Evolutionary conservation across 2,888 invertebrate species (phyloP).

Genomic region (Dryococelus australis): DNA sequence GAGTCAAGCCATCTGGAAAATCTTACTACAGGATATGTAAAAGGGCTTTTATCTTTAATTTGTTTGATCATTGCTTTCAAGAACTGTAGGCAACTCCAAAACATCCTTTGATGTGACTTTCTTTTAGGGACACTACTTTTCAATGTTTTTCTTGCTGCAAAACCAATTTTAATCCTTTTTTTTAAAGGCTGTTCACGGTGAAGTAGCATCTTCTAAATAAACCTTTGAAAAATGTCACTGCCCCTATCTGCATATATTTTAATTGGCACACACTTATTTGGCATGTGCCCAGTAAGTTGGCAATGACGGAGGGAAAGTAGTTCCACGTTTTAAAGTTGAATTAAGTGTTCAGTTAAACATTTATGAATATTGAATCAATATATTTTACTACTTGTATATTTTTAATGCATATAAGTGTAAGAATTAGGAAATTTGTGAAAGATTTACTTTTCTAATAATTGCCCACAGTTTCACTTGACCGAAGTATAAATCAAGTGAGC

Average conservation of each 20-base stretch:
- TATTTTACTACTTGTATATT: too few relatives aligned
- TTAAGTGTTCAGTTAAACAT: background rate
- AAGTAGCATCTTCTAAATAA: background rate
- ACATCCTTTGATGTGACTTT: background rate
- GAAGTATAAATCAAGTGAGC: background rate
- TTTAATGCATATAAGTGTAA: too few relatives aligned
- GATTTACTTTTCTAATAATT: too few relatives aligned
- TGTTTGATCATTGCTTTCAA: background rate
- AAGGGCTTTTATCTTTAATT: background rate
- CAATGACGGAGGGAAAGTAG: background rate
- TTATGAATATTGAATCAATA: too few relatives aligned
- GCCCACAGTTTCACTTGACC: background rate
- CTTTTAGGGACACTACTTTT: background rate
- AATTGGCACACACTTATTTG: too few relatives aligned
- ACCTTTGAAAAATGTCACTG: background rate
- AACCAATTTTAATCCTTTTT: conserved; percentile 17
- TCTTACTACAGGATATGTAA: conserved; percentile 18
- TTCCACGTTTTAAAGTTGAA: background rate
- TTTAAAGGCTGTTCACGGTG: background rate
- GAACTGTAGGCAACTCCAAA: background rate
- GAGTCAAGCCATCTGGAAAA: conserved; percentile 20
- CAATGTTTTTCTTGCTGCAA: background rate
- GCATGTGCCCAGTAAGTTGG: too few relatives aligned
- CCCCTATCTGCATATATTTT: background rate
- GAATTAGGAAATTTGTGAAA: too few relatives aligned